Conservation (phyloP, 1,140 invertebrate genomes). For the Gryon sp. region DNA sequence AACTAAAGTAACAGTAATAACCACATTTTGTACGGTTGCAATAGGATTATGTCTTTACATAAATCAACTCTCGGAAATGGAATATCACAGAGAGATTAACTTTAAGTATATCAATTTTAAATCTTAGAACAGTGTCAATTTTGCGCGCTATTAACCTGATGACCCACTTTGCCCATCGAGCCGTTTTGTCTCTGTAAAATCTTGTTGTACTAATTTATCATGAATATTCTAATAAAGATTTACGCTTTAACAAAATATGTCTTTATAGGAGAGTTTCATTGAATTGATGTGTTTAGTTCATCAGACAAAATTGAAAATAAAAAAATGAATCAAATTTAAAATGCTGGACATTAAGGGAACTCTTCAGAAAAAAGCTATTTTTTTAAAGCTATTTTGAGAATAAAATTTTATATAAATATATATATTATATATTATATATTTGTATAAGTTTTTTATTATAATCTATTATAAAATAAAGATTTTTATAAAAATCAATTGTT, state of each 20-base stretch:
- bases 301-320: too few relatives aligned
- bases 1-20: constrained; percentile 25
- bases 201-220: constrained; percentile 19
- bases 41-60: constrained; percentile 36
- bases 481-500: too few relatives aligned
- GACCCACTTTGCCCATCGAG: constrained; percentile 8
- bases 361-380: too few relatives aligned
- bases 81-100: constrained; percentile 36
- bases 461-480: too few relatives aligned
- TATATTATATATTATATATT: too few relatives aligned
- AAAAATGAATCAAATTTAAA: too few relatives aligned
- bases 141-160: constrained; percentile 38
- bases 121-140: constrained; percentile 39
- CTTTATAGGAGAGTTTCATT: too few relatives aligned
- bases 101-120: constrained; percentile 31
- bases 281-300: too few relatives aligned
- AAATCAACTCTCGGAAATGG: constrained; percentile 20
- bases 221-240: constrained; percentile 17
- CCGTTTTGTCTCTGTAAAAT: constrained; percentile 15
- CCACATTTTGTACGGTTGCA: constrained; percentile 20
- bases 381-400: too few relatives aligned
- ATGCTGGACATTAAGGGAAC: too few relatives aligned
- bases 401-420: too few relatives aligned
- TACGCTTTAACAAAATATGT: constrained; percentile 2
- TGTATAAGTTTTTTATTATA: too few relatives aligned